Conservation (phyloP, 2,113 vertebrate genomes). For the Onychostruthus taczanowskii region DNA sequence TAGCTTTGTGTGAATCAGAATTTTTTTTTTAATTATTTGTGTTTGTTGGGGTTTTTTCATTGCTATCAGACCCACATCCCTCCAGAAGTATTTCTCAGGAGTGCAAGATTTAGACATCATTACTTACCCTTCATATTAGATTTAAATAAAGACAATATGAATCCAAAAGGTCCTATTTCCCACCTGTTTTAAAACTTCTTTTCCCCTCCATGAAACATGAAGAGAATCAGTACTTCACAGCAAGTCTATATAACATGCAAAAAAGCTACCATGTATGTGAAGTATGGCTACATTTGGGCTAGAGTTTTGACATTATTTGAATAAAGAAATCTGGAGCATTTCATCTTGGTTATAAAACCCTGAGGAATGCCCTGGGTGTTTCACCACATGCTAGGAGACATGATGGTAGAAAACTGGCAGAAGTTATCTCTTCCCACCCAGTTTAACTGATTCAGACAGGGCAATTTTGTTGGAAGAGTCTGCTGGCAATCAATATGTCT, state of each 20-base stretch:
- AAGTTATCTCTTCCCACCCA: conserved; percentile 66
- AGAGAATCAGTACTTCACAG: conserved; percentile 39
- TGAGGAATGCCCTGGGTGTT: conserved; percentile 43
- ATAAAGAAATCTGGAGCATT: conserved; percentile 60
- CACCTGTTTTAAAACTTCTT: neutral
- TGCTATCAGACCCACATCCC: neutral
- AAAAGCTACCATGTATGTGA: neutral
- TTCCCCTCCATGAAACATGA: neutral
- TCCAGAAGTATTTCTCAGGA: neutral
- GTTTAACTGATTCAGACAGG: conserved; percentile 73
- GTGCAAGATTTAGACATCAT: neutral
- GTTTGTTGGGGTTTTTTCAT: neutral
- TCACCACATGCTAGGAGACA: conserved; percentile 36
- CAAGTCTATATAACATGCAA: conserved; percentile 32
- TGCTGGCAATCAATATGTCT: conserved; percentile 74
- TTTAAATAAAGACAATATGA: conserved; percentile 7
- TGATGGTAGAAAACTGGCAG: conserved; percentile 62
- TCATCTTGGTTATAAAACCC: conserved; percentile 55
- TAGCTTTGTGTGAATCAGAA: neutral
- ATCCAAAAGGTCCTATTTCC: neutral
- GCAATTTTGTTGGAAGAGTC: conserved; percentile 69
- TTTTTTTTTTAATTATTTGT: neutral
- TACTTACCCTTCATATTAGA: neutral
- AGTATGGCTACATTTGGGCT: conserved; percentile 5
- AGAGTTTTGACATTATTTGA: conserved; percentile 19